These are phyloP conservation scores for Callimorpha dominula DNA, from an alignment of 2,888 invertebrate genomes.

Conservation along the genomic window DNA sequence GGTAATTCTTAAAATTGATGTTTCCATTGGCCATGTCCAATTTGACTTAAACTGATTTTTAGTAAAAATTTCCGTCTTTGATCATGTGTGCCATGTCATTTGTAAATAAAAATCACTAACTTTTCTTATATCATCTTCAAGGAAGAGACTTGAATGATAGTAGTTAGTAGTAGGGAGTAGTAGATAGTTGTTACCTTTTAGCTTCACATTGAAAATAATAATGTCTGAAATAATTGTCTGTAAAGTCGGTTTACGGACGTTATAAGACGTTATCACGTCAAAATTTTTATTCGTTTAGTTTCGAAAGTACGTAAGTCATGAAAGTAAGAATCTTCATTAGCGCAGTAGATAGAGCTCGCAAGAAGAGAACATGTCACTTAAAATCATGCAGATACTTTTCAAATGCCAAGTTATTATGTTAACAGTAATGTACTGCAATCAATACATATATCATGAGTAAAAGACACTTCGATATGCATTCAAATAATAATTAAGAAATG, in stretches of 20 bases:
- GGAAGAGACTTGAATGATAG: not conserved
- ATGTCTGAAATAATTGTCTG: too few species aligned
- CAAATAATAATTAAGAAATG: too few species aligned
- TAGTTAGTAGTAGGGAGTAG: not conserved
- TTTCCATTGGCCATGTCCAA: too few species aligned
- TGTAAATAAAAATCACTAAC: not conserved
- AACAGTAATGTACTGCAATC: too few species aligned
- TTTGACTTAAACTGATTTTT: too few species aligned
- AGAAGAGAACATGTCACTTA: not conserved
- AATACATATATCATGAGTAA: too few species aligned
- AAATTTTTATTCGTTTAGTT: not conserved
- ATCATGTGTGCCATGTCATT: not conserved
- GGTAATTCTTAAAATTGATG: too few species aligned
- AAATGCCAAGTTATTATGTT: not conserved
- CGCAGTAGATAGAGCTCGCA: not conserved
- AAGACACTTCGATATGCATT: too few species aligned
- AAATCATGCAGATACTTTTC: not conserved
- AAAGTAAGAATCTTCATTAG: not conserved
- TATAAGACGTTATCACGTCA: too few species aligned
- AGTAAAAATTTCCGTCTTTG: not conserved
- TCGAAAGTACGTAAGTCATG: not conserved
- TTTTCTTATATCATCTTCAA: not conserved
- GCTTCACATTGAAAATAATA: not conserved
- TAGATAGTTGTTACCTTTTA: not conserved
- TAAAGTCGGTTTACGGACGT: too few species aligned